These are phyloP conservation scores for Diaprepes abbreviatus DNA, from an alignment of 2,888 invertebrate species.

Conservation along the genomic window DNA sequence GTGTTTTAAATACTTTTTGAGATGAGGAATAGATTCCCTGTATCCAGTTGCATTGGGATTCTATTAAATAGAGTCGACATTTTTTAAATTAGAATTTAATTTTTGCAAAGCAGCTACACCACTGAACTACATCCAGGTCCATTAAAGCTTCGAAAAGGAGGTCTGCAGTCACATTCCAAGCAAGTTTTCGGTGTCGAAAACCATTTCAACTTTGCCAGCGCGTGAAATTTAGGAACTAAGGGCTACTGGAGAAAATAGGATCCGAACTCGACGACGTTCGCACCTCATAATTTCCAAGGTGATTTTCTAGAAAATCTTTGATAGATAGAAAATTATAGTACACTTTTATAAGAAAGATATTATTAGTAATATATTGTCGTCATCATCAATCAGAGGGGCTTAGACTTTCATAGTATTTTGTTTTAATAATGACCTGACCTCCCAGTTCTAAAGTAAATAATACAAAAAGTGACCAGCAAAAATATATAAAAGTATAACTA, in stretches of 20 bases:
- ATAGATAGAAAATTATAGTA: not conserved
- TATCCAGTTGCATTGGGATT: too few relatives aligned
- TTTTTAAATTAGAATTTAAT: not conserved
- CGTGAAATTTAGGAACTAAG: slow-evolving; percentile 23
- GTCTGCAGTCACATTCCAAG: slow-evolving; percentile 12
- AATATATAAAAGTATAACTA: too few relatives aligned
- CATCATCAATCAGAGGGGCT: too few relatives aligned
- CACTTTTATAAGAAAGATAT: too few relatives aligned
- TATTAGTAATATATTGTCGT: too few relatives aligned
- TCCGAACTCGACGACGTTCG: slow-evolving; percentile 13
- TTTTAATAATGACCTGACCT: too few relatives aligned
- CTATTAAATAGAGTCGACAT: too few relatives aligned
- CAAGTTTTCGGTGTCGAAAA: slow-evolving; percentile 20
- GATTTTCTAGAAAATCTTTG: not conserved
- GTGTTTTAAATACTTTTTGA: too few relatives aligned
- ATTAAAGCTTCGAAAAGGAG: slow-evolving; percentile 11
- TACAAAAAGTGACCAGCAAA: too few relatives aligned
- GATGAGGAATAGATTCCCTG: too few relatives aligned
- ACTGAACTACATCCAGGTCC: slow-evolving; percentile 2
- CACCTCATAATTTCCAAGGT: slow-evolving; percentile 24
- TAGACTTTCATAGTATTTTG: too few relatives aligned
- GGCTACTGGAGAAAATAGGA: not conserved
- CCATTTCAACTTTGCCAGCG: slow-evolving; percentile 14
- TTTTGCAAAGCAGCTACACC: not conserved
- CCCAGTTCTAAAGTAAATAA: too few relatives aligned